A percentile compares a stretch with the other conserved stretches of the same genome.
phyloP scores from a whole-genome alignment of 2,113 vertebrate genomes.

The Semnopithecus entellus region DNA sequence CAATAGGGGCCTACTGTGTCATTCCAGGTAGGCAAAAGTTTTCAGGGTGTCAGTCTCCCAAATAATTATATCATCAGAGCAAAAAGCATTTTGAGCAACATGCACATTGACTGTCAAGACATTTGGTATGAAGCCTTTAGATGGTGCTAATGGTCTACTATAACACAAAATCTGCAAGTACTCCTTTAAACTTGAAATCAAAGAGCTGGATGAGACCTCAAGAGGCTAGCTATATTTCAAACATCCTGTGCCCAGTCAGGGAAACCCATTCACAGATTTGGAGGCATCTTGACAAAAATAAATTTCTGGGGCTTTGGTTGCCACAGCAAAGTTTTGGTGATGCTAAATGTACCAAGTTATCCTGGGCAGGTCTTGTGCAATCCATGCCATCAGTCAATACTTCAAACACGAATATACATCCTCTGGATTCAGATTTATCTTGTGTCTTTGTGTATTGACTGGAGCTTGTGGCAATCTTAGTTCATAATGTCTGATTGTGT shows the following conservation, averaged over 20 bases:
- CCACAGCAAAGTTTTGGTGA: neutral
- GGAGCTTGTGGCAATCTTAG: neutral
- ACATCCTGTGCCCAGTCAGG: neutral
- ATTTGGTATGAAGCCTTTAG: conserved; percentile 77
- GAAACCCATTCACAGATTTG: neutral
- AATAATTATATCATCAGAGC: neutral
- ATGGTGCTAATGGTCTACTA: conserved; percentile 78
- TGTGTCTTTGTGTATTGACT: neutral
- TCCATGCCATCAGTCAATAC: neutral
- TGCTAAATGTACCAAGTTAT: neutral
- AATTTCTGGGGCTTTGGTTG: neutral
- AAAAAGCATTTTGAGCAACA: neutral
- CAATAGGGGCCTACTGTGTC: neutral
- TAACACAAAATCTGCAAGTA: neutral
- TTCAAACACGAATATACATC: neutral
- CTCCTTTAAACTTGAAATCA: conserved; percentile 3
- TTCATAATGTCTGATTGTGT: neutral
- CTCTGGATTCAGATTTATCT: conserved; percentile 18
- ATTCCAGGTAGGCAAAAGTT: neutral
- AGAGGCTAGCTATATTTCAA: neutral
- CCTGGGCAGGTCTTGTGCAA: neutral
- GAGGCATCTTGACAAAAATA: neutral
- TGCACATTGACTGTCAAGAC: neutral
- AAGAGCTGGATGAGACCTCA: neutral
- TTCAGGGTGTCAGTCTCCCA: neutral